These are phyloP conservation scores for Cochlearius cochlearius DNA, from an alignment of 2,113 vertebrate species.

Conservation along the genomic window DNA sequence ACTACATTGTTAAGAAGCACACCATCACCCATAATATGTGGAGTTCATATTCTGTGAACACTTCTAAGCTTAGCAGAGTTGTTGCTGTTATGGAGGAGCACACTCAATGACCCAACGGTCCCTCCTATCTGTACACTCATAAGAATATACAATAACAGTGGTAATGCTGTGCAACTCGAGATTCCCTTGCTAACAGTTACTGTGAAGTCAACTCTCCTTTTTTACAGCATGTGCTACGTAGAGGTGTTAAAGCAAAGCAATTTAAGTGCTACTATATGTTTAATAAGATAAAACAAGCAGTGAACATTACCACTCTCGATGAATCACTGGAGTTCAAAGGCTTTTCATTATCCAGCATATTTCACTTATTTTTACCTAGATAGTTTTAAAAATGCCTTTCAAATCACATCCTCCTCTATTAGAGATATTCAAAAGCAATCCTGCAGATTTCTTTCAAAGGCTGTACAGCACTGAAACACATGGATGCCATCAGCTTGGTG, in stretches of 20 bases:
- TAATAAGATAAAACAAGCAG: conserved; percentile 20
- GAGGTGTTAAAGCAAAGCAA: conserved; percentile 10
- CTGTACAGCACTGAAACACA: neutral
- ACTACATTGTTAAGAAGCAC: neutral
- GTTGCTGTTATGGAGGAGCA: neutral
- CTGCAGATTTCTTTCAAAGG: conserved; percentile 1
- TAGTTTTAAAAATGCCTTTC: conserved; percentile 15
- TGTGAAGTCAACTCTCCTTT: neutral
- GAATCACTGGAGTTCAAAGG: conserved; percentile 13
- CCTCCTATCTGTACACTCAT: neutral
- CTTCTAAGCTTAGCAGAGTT: neutral
- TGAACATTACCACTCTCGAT: neutral
- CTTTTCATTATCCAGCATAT: conserved; percentile 15
- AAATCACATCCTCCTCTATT: neutral
- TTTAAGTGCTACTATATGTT: conserved; percentile 34
- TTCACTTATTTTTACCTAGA: conserved; percentile 34
- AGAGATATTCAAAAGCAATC: conserved; percentile 5
- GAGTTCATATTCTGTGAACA: neutral
- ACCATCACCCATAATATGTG: neutral
- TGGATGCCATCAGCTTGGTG: neutral
- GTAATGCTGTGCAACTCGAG: neutral
- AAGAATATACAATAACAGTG: neutral
- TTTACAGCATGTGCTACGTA: neutral
- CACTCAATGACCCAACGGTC: neutral
- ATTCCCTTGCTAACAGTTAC: neutral